These are phyloP conservation scores for Ammospiza nelsoni DNA, from an alignment of 2,113 vertebrate genomes.

Conservation along the genomic window DNA sequence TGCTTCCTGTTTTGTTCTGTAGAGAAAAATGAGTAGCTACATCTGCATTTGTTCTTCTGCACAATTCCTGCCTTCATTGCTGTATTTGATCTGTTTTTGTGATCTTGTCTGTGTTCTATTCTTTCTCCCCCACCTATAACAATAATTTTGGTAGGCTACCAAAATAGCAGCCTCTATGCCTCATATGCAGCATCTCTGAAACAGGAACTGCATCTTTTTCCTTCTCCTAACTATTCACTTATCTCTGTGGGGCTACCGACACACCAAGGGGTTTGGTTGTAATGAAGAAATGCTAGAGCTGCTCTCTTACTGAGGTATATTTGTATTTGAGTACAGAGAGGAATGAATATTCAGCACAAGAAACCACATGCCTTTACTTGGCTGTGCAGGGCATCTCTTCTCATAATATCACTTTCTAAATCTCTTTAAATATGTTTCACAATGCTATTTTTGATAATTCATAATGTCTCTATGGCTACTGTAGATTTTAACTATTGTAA, in stretches of 20 bases:
- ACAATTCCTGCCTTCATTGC: not conserved
- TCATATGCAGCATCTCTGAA: not conserved
- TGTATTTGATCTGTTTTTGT: not conserved
- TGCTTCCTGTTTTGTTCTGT: not conserved
- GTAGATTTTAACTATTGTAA: not conserved
- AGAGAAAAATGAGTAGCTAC: not conserved
- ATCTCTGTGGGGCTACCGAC: not conserved
- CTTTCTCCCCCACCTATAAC: not conserved
- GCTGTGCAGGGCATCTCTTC: not conserved
- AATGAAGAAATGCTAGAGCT: not conserved
- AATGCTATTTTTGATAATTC: not conserved
- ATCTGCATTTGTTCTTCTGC: not conserved
- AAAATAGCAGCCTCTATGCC: not conserved
- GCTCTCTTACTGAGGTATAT: not conserved
- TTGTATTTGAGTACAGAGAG: not conserved
- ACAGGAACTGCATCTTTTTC: not conserved
- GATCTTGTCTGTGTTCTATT: not conserved
- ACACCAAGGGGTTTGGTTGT: not conserved
- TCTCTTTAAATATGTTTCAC: not conserved
- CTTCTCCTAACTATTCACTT: not conserved
- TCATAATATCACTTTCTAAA: not conserved
- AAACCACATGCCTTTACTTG: not conserved
- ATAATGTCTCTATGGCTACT: not conserved
- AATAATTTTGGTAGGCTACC: not conserved
- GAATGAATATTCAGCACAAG: not conserved